Evolutionary conservation across 2,797 vertebrate species (phyloP).

Genomic region (Diplodus puntazzo): DNA sequence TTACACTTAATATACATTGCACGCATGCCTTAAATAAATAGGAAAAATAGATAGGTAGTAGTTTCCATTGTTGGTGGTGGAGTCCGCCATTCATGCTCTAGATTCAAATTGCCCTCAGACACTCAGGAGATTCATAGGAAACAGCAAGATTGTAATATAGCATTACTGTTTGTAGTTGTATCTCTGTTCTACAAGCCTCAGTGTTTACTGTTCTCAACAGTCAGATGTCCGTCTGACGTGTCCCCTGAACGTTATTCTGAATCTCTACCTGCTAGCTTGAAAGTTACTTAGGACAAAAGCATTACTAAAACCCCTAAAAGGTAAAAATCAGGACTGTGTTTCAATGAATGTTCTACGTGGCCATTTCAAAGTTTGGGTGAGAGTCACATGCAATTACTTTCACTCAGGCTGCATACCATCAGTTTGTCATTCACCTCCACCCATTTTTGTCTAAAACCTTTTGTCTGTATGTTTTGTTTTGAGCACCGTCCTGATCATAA

Average conservation of each 20-base stretch:
- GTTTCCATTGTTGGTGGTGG: too few species aligned
- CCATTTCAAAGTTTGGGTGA: neutral
- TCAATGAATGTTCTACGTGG: neutral
- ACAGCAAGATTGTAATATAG: neutral
- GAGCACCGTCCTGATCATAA: neutral
- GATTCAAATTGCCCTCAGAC: neutral
- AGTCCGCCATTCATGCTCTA: too few species aligned
- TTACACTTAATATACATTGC: too few species aligned
- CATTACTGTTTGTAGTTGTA: neutral
- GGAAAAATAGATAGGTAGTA: too few species aligned
- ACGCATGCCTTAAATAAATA: too few species aligned
- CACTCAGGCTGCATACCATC: neutral
- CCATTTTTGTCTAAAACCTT: neutral
- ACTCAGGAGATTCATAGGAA: neutral
- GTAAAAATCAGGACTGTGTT: neutral
- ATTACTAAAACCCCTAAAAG: neutral
- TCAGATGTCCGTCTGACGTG: too few species aligned
- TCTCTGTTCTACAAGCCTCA: neutral
- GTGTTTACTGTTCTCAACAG: neutral
- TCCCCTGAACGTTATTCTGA: neutral
- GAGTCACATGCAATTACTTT: neutral
- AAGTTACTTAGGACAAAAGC: neutral
- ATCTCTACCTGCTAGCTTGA: neutral
- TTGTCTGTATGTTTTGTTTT: neutral
- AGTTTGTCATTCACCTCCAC: neutral